Evolutionary conservation across 2,113 vertebrate genomes (phyloP), one percentile per base, ranked within the genome.

Genomic region (Empidonax traillii): DNA sequence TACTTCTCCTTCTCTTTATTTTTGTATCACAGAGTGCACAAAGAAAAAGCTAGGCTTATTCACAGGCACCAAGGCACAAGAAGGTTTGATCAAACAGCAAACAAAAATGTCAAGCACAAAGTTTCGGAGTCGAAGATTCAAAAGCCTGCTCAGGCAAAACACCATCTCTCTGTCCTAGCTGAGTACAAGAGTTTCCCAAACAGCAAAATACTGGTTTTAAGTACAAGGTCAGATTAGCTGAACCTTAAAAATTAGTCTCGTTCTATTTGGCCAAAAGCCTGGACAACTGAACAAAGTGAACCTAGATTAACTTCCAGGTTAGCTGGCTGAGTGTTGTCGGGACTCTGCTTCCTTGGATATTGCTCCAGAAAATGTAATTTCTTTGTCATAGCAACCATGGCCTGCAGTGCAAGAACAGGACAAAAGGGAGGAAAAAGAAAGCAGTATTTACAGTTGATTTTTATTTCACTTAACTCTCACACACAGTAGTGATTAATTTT

Each of bases 401-500:
- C 85, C 76, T 27, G 24, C 94, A 95, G 85, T 97, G 72, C 74
- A 93, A 98, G 85, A 96, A 94, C 66, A 96, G 63, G 22, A 66
- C 91, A 93, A 87, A 90, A 86, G 95, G 49, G 39, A 92, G 86
- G 73, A 96, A 97, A 97, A 97, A 72, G 69, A 96, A 97, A 98
- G 92, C 55, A 91, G 25, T 96, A 89, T 94, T 96, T 97, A 66
- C 85, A 92, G 90, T 94, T 94, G 73, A 87, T 95, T 35, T 89
- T 90, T 91, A 87, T 86, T 92, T 95, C 92, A 93, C 89, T 87
- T 87, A 94, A 65, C n/a, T 93, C 49, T 87, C 89, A 66, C 91
- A 96, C 67, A 79, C 7, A 89, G 53, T 66, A 92, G 89, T 98
- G 97, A 98, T 97, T 98, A 97, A 97, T 96, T 97, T 96, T 97